Evolutionary conservation across 2,888 invertebrate species (phyloP), one percentile per base, ranked within the genome.

Genomic region (Agrilus mali): DNA sequence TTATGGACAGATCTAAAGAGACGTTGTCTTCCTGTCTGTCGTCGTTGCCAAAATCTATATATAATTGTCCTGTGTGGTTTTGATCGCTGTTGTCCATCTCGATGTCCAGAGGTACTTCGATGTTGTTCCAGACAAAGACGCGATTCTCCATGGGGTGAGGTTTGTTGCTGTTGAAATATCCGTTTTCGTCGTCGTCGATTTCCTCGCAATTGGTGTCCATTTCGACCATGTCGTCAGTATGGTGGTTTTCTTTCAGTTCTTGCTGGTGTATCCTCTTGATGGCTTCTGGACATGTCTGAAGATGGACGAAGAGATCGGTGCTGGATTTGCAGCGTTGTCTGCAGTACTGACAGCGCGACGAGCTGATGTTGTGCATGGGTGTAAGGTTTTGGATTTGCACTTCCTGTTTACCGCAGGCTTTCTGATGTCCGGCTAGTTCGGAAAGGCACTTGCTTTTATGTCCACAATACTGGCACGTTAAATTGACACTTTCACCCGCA

Each of bases 281-380:
- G 27, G 77, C 74, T 53, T 74, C 78, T 7, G 67, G 66, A 59
- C 89, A 89, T 33, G 77, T 78, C 64, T 80, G 78, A 62, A 87
- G 69, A 61, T 90, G 90, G 45, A 77, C 69, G 49, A 80, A 71
- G 38, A 90, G 71, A 66, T 88, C 89, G 4, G 79, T 75, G 53
- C 85, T 86, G 20, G 85, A 86, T 67, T 89, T 89, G 65, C 88
- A 90, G 47, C 88, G 75, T 62, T 86, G 87, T 50, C 88, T 76
- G 63, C 90, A 90, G 60, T 82, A 80, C 64, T 87, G 87, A 61
- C 90, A 90, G 45, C 89, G 75, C 40, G 86, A 83, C 12, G 86
- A 84, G 49, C 81, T 77, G 55, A 69, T 73, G 37, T 71, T 63
- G 47, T 68, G 66, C 32, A 71, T 57, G 7, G 72, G 61, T 50